Conservation (phyloP, 2,113 vertebrate species). For the Excalfactoria chinensis region DNA sequence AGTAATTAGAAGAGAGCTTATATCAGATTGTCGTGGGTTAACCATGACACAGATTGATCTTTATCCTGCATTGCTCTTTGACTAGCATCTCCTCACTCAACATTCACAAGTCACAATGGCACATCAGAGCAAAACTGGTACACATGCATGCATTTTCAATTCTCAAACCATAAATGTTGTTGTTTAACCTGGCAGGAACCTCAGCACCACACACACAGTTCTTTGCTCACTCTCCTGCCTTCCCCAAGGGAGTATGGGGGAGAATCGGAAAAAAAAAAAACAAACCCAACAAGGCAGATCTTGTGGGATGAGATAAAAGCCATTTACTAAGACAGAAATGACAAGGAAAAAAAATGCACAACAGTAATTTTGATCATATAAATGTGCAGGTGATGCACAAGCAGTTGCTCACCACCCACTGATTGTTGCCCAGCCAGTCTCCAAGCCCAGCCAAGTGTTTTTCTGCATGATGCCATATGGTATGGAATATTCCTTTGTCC, state of each 20-base stretch:
- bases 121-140: neutral
- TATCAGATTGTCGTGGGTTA: neutral
- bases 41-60: no score
- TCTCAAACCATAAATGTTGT: accelerated
- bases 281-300: no score
- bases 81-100: neutral
- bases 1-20: conserved; percentile 10
- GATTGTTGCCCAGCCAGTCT: neutral
- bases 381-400: neutral
- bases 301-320: no score
- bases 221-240: no score
- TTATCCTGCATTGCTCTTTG: neutral
- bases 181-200: no score
- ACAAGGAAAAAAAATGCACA: neutral
- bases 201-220: no score
- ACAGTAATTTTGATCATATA: neutral
- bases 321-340: no score
- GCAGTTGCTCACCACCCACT: neutral
- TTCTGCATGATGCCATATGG: neutral
- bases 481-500: neutral
- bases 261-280: no score
- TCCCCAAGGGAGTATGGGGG: no score
- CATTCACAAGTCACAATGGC: neutral
- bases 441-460: neutral
- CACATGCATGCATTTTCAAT: no score